Percentiles rank a stretch among this genome's conserved stretches.
Conservation (phyloP, 2,888 invertebrate genomes). For the Notodonta ziczac region DNA sequence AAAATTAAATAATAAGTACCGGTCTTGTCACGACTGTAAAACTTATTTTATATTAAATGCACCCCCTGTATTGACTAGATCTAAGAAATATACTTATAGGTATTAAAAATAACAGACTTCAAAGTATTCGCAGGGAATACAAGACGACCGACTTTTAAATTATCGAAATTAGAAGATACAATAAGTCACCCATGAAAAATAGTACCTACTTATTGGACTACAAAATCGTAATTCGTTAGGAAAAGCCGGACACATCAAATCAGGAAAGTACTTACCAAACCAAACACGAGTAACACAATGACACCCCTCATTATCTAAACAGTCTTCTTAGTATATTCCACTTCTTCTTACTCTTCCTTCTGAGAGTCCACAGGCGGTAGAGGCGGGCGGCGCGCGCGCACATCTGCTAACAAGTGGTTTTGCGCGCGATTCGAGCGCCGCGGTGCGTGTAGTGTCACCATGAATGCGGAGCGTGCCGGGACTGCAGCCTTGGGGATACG, state of each 20-base stretch:
- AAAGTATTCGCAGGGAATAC: too few relatives aligned
- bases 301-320: slow-evolving; percentile 35
- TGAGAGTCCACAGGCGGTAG: slow-evolving; percentile 58
- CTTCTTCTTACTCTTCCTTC: slow-evolving; percentile 45
- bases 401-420: slow-evolving; percentile 50
- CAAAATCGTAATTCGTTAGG: background rate
- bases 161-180: too few relatives aligned
- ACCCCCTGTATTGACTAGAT: too few relatives aligned
- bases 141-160: too few relatives aligned
- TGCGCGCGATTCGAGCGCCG: slow-evolving; percentile 15
- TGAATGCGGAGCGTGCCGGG: background rate
- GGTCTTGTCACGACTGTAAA: too few relatives aligned
- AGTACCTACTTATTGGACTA: too few relatives aligned
- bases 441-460: background rate
- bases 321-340: slow-evolving; percentile 49
- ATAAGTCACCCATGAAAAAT: too few relatives aligned
- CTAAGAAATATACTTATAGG: too few relatives aligned
- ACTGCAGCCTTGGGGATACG: background rate
- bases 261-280: slow-evolving; percentile 27
- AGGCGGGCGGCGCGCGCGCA: slow-evolving; percentile 65
- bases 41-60: too few relatives aligned
- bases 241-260: background rate
- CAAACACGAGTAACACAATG: slow-evolving; percentile 18
- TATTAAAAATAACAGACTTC: too few relatives aligned
- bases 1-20: too few relatives aligned